phyloP scores from a whole-genome alignment of 64 coral and sea anemone species.

The Actinia equina region DNA sequence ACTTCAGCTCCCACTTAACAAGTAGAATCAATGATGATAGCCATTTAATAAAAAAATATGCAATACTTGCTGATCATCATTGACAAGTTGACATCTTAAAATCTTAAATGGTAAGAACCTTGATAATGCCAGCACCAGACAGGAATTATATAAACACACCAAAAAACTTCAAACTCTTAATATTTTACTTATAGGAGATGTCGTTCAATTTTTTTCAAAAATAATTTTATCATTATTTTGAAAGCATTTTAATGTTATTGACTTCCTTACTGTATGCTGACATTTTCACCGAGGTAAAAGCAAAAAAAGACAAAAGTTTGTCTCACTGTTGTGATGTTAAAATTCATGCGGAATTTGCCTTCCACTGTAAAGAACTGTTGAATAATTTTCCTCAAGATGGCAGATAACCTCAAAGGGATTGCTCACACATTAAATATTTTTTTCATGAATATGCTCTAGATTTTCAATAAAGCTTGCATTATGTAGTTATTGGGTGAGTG shows the following conservation, averaged over 20 bases:
- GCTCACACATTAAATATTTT: constrained; percentile 86
- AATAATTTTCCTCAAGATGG: constrained; percentile 74
- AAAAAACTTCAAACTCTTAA: background rate
- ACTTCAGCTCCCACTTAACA: background rate
- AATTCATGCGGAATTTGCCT: constrained; percentile 99
- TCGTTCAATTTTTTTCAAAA: background rate
- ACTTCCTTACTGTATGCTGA: background rate
- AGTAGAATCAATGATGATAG: background rate
- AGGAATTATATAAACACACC: background rate
- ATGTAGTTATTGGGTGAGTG: background rate
- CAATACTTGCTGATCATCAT: background rate
- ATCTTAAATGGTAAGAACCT: background rate
- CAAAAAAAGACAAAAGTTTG: constrained; percentile 81
- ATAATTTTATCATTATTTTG: background rate
- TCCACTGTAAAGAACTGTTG: constrained; percentile 99
- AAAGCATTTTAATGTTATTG: background rate
- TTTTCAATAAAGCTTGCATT: constrained; percentile 2
- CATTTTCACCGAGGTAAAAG: constrained; percentile 57
- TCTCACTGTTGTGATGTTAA: constrained; percentile 99
- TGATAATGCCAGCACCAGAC: background rate
- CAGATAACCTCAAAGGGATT: constrained; percentile 60
- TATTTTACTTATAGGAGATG: background rate
- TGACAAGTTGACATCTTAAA: background rate
- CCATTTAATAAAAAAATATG: background rate
- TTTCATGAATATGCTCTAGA: background rate